These are phyloP conservation scores for Barypeithes pellucidus DNA, from an alignment of 2,888 invertebrate species.

Conservation along the genomic window DNA sequence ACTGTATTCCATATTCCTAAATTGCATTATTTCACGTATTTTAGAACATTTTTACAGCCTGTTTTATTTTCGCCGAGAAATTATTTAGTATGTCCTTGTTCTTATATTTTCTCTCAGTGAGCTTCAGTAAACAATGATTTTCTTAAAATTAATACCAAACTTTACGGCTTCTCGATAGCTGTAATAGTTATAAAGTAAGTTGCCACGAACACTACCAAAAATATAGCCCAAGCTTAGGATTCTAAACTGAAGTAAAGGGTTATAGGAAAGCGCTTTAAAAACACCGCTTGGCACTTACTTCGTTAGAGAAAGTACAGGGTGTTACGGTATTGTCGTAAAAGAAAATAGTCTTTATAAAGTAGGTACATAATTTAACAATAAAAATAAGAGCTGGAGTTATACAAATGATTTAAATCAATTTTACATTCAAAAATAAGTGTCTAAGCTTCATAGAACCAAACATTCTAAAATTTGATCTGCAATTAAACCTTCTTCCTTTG, in stretches of 20 bases:
- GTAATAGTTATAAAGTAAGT: slow-evolving; percentile 50
- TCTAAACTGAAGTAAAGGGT: slow-evolving; percentile 44
- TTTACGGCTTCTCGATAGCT: slow-evolving; percentile 44
- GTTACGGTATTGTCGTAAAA: neutral
- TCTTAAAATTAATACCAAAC: slow-evolving; percentile 44
- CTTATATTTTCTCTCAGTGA: slow-evolving; percentile 7
- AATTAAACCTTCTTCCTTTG: no score
- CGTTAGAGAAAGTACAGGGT: slow-evolving; percentile 57
- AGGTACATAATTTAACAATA: neutral
- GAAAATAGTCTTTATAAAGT: neutral
- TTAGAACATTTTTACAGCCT: no score
- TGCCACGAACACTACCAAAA: slow-evolving; percentile 40
- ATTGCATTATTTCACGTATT: no score
- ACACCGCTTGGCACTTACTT: slow-evolving; percentile 42
- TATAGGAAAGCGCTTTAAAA: slow-evolving; percentile 36
- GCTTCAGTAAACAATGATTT: slow-evolving; percentile 44
- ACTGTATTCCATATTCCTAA: no score
- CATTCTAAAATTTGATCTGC: no score
- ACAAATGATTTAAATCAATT: neutral
- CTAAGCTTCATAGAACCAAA: no score
- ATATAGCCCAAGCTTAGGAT: slow-evolving; percentile 40
- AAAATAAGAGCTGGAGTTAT: neutral
- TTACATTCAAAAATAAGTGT: no score
- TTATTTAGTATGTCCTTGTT: neutral
- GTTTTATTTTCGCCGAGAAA: neutral